phyloP scores from a whole-genome alignment of 2,113 vertebrate genomes.

The Ageneiosus marmoratus region DNA sequence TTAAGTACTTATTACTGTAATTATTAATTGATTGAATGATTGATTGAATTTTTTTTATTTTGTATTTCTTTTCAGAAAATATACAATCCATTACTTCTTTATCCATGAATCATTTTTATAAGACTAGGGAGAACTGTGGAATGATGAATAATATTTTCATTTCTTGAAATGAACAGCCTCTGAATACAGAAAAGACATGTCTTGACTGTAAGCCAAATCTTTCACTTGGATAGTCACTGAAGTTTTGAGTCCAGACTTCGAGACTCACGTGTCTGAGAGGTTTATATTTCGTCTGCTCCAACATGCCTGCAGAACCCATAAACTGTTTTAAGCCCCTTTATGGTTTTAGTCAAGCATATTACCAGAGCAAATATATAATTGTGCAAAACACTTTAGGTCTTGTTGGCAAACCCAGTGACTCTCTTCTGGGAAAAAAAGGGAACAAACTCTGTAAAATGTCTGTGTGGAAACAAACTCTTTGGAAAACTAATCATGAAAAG shows the following conservation, averaged over 20 bases:
- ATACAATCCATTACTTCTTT: neutral
- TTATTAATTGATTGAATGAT: no score
- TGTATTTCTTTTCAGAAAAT: neutral
- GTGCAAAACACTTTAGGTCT: neutral
- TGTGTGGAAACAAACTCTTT: neutral
- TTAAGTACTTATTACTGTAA: neutral
- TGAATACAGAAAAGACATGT: neutral
- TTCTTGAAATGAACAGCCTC: neutral
- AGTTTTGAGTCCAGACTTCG: neutral
- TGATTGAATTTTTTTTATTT: no score
- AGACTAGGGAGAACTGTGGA: neutral
- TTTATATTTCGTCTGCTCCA: neutral
- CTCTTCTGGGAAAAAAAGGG: neutral
- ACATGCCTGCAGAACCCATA: neutral
- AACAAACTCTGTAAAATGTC: neutral
- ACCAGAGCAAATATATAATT: neutral
- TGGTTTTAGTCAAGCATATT: neutral
- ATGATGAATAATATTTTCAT: neutral
- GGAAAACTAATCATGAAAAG: slow-evolving; percentile 1
- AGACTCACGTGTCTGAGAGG: neutral
- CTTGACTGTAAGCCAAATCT: neutral
- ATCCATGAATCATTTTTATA: neutral
- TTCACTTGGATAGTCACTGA: neutral
- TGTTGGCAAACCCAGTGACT: no score
- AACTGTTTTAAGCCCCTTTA: neutral